Evolutionary conservation across 2,888 invertebrate genomes (phyloP).

Genomic region (Boloria selene): DNA sequence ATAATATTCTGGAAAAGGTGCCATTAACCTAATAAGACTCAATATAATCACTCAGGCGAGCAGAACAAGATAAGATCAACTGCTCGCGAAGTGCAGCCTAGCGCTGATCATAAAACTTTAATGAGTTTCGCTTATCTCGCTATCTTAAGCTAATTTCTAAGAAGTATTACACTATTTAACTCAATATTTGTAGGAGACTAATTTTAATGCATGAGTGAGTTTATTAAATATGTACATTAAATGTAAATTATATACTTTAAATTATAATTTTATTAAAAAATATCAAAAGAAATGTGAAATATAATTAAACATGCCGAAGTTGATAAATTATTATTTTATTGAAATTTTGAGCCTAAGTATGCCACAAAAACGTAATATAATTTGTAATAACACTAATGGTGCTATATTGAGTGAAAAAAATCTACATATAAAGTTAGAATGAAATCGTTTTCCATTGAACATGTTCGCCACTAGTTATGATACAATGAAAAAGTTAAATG

Average conservation of each 20-base stretch:
- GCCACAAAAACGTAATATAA: background rate
- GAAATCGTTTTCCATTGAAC: slow-evolving; percentile 14
- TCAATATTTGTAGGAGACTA: background rate
- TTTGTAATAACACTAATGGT: background rate
- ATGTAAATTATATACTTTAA: no score
- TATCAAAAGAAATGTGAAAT: no score
- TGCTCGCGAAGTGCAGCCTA: slow-evolving; percentile 48
- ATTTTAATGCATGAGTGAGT: background rate
- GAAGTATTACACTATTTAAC: slow-evolving; percentile 43
- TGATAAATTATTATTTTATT: no score
- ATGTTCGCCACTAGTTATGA: slow-evolving; percentile 15
- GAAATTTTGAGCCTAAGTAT: no score
- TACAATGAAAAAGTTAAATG: slow-evolving; percentile 25
- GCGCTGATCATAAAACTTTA: slow-evolving; percentile 72
- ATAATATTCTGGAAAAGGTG: background rate
- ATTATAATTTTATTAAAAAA: no score
- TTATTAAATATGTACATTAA: no score
- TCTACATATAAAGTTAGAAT: slow-evolving; percentile 4
- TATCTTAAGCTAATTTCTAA: slow-evolving; percentile 68
- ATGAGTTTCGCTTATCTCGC: slow-evolving; percentile 75
- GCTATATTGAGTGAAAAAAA: slow-evolving; percentile 2
- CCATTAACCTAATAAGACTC: slow-evolving; percentile 23
- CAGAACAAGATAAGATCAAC: slow-evolving; percentile 59
- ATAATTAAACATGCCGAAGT: no score
- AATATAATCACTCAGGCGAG: slow-evolving; percentile 23